Base-by-base conservation (phyloP, 2,797 vertebrate species). In the Brachyalestes nurse region DNA sequence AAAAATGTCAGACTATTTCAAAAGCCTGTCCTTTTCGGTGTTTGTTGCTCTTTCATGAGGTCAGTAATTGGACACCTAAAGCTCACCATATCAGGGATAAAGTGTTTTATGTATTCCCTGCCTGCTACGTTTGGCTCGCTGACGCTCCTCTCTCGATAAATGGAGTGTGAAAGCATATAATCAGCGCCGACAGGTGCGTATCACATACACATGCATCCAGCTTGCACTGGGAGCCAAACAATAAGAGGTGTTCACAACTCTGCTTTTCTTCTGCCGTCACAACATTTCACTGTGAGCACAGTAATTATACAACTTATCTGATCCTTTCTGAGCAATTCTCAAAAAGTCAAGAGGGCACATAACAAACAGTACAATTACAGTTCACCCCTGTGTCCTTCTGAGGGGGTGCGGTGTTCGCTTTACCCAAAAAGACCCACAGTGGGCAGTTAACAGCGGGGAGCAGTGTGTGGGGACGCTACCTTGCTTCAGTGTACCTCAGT, bases 281-380 rank as follows among this genome's bases (percentile, higher is more conserved):
- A 69, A 55, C 51, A 25, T n/a, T 58, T 74, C 12, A 58, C 23
- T 17, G 51, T 38, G 6, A 74, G 16, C 47, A 58, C 25, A 49
- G 49, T 21, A 47, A 47, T 58, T 45, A 80, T 16, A 21, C 38
- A 34, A 42, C 49, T n/a, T 62, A 40, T n/a, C 62, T 55, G 62
- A 6, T 23, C 16, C 60, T 71, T 51, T 79, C 57, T 23, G 13
- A 23, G 77, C n/a, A 62, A 17, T 72, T 72, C n/a, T n/a, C n/a
- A 17, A 72, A 60, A 25, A 57, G 70, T 23, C 10, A 70, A 51
- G 21, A 16, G 67, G 45, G 45, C 42, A 47, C 8, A 25, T 16
- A 25, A 51, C n/a, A 14, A 45, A 67, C 19, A 19, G 21, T 10
- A 51, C 23, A 72, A 34, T 72, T 72, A 72, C 49, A 55, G 40